These are phyloP conservation scores for Desmodus rotundus DNA, from an alignment of 2,113 vertebrate species.

Conservation along the genomic window DNA sequence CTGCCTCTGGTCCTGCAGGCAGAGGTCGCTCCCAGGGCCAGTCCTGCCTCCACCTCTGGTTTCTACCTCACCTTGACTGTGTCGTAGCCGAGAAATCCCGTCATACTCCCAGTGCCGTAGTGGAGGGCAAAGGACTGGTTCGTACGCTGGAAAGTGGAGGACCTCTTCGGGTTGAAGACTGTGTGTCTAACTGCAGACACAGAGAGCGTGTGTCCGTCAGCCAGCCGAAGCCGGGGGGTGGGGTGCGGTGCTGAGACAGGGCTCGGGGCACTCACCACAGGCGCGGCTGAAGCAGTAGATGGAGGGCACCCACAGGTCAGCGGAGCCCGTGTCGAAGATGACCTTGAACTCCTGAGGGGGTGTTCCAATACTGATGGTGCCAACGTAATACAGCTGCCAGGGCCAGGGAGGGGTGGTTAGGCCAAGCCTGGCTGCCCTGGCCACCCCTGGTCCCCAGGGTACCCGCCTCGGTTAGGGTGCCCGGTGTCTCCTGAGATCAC, in stretches of 20 bases:
- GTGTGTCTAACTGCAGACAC: conserved; percentile 67
- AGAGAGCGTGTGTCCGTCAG: background rate
- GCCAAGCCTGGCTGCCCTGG: too few species aligned
- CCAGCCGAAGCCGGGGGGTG: rapidly evolving
- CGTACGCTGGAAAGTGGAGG: conserved; percentile 70
- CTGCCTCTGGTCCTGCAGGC: background rate
- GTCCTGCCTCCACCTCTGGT: background rate
- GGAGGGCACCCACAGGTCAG: conserved; percentile 82
- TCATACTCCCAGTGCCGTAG: conserved; percentile 74
- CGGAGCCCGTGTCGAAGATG: conserved; percentile 78
- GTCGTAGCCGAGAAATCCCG: conserved; percentile 79
- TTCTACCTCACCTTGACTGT: conserved; percentile 30
- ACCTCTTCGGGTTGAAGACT: conserved; percentile 66
- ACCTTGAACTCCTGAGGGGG: conserved; percentile 78
- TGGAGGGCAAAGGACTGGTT: conserved; percentile 32
- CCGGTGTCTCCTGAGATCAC: background rate
- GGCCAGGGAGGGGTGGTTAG: background rate
- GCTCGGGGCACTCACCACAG: conserved; percentile 72
- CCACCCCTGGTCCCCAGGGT: background rate
- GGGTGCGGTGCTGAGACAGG: rapidly evolving
- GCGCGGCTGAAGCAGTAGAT: conserved; percentile 71
- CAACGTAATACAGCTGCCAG: conserved; percentile 72
- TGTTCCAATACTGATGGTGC: conserved; percentile 76
- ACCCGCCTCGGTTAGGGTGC: background rate
- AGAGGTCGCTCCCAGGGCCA: background rate